Conservation (phyloP, 2,113 vertebrate genomes). For the Grantiella picta region DNA sequence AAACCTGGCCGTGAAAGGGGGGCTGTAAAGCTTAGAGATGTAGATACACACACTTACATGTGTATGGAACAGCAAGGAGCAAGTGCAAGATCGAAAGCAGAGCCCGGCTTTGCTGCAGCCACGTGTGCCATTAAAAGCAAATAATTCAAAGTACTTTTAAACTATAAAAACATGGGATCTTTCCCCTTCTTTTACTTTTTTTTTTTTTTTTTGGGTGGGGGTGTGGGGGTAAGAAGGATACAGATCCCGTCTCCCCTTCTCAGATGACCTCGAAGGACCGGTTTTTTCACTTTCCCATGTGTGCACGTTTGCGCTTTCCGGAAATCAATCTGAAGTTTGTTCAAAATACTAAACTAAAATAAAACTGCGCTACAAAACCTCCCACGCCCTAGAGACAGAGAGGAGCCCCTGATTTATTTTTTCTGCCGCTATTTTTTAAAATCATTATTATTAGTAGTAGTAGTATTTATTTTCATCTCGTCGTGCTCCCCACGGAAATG, state of each 20-base stretch:
- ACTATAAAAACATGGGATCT: conserved; percentile 26
- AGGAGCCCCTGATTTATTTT: neutral
- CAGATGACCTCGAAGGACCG: conserved; percentile 40
- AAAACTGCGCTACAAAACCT: conserved; percentile 21
- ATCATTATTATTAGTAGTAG: neutral
- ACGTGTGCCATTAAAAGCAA: conserved; percentile 48
- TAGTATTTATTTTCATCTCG: neutral
- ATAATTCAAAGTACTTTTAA: conserved; percentile 55
- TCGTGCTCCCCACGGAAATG: neutral
- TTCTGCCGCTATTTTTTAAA: neutral
- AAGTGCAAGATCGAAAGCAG: conserved; percentile 49
- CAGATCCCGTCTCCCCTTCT: conserved; percentile 12
- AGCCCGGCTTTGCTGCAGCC: conserved; percentile 15
- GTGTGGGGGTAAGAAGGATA: neutral
- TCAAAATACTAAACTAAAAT: conserved; percentile 32
- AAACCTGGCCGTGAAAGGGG: neutral
- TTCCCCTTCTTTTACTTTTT: neutral
- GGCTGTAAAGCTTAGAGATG: neutral
- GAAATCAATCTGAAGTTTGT: conserved; percentile 46
- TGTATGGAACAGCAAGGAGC: neutral
- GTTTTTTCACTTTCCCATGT: conserved; percentile 52
- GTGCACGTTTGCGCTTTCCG: conserved; percentile 19
- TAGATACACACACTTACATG: rapidly evolving
- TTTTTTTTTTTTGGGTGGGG: neutral
- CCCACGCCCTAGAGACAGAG: neutral